A percentile compares a stretch with the other conserved stretches of the same genome.
These are phyloP conservation scores for Calonectris borealis DNA, from an alignment of 2,113 vertebrate species.

Conservation along the genomic window DNA sequence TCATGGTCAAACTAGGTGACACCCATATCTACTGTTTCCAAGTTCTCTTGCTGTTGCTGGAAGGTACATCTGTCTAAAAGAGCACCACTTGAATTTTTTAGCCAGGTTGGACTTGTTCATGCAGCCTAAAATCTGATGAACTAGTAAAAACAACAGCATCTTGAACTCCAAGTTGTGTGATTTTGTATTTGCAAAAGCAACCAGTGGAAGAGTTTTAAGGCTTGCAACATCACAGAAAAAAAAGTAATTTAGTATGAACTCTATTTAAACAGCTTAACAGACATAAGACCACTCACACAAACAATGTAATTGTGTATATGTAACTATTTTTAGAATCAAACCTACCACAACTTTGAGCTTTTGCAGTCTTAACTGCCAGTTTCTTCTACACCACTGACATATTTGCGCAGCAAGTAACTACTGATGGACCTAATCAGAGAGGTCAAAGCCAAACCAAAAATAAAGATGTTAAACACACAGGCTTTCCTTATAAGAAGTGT, in stretches of 20 bases:
- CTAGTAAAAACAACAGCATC: background rate
- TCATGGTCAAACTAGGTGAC: background rate
- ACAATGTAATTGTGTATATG: background rate
- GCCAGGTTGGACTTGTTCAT: background rate
- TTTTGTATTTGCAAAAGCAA: background rate
- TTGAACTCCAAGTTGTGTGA: background rate
- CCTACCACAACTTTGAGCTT: background rate
- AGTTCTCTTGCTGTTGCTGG: background rate
- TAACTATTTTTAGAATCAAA: background rate
- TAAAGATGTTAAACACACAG: slow-evolving; percentile 46
- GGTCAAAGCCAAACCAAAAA: background rate
- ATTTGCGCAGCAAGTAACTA: background rate
- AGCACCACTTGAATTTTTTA: background rate
- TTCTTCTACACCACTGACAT: background rate
- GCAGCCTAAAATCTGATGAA: background rate
- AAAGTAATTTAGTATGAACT: background rate
- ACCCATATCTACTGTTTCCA: background rate
- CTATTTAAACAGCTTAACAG: background rate
- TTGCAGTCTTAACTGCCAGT: background rate
- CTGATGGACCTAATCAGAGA: background rate
- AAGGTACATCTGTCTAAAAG: background rate
- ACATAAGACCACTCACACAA: background rate
- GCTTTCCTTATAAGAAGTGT: background rate
- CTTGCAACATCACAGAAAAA: background rate
- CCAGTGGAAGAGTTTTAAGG: background rate